phyloP scores from a whole-genome alignment of 2,888 invertebrate species.

The Conops quadrifasciatus region DNA sequence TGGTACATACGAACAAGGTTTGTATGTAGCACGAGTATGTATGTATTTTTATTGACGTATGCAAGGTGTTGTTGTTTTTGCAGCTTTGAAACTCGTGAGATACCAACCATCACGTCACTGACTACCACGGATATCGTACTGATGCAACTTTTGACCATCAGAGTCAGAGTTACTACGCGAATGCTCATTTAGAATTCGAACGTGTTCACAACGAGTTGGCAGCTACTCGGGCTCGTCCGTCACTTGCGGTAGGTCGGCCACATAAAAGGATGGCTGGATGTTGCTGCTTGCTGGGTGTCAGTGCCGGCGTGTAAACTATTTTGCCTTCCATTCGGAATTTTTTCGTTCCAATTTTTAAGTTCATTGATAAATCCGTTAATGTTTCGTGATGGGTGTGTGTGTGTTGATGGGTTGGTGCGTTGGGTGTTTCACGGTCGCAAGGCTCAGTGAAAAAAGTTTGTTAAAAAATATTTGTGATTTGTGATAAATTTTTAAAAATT shows the following conservation, averaged over 20 bases:
- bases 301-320: not conserved
- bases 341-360: too few relatives aligned
- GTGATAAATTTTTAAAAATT: too few relatives aligned
- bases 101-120: conserved; percentile 12
- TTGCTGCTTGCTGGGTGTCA: not conserved
- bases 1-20: not conserved
- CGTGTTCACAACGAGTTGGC: conserved; percentile 24
- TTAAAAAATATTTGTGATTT: too few relatives aligned
- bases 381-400: not conserved
- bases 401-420: too few relatives aligned
- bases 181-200: conserved; percentile 29
- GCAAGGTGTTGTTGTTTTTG: conserved; percentile 33
- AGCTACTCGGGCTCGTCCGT: too few relatives aligned
- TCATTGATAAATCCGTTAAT: not conserved
- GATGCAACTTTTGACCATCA: conserved; percentile 7
- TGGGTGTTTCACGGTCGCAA: too few relatives aligned
- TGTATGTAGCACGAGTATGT: too few relatives aligned
- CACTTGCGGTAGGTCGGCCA: conserved; percentile 35
- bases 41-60: too few relatives aligned
- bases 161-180: conserved; percentile 16
- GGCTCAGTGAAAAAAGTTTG: too few relatives aligned
- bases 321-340: not conserved
- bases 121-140: conserved; percentile 8
- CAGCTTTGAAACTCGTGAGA: conserved; percentile 26
- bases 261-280: not conserved